Evolutionary conservation across 2,888 invertebrate genomes (phyloP), one percentile per base, ranked within the genome.

Genomic region (Acholoe squamosa): DNA sequence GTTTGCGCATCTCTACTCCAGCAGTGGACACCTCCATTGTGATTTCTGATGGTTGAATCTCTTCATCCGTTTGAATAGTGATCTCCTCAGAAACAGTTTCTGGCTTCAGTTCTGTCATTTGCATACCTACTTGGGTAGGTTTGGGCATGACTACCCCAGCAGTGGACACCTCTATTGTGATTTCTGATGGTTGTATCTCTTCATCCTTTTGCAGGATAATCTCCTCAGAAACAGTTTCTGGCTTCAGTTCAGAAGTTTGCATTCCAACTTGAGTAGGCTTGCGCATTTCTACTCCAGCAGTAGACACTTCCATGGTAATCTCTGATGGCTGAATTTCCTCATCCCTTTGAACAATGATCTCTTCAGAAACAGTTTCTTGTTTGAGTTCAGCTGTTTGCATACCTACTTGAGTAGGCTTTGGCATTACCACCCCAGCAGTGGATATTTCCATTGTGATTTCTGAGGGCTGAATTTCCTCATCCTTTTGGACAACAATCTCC

Each of bases 221-320:
- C n/a, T 84, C 90, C 67, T 90, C 84, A 61, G 90, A 86, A 25
- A 90, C 71, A 84, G 31, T 25, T 56, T 90, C 90, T 67, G 7
- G 43, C 19, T 71, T 86, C 51, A 86, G 1, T 31, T 86, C 76
- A n/a, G 67, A 51, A 28, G 33, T 33, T n/a, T 89, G 91, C 19
- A 76, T 88, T 16, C 61, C 61, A 19, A 89, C 89, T 54, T 91
- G 91, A n/a, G 89, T 28, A 10, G 33, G 34, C 19, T 86, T 76
- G 43, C 89, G 51, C 31, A 56, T 34, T 19, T 84, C 89, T 19
- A 86, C 33, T 22, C 88, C 89, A 86, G 91, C 92, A 61, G 92
- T 89, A 16, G 92, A 77, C 28, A 92, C 43, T 22, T 92, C 91
- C 89, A 91, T 77, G 19, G 84, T 34, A 25, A 84, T 80, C 25